Evolutionary conservation across 2,797 vertebrate species (phyloP).

Genomic region (Pangasius macronema): DNA sequence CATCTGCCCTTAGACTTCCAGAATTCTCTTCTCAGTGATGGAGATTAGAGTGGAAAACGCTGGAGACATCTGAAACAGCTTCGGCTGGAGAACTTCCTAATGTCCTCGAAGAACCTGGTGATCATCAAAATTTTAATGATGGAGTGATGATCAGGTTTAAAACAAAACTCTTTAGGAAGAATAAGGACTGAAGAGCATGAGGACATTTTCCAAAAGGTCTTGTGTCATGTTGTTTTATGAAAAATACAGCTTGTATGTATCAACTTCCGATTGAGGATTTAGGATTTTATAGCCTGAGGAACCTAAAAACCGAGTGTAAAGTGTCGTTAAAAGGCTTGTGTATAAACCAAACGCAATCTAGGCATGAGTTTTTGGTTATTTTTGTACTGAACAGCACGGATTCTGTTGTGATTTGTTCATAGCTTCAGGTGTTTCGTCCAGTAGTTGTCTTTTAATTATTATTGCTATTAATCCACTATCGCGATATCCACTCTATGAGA

Average conservation of each 20-base stretch:
- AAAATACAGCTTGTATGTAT: not conserved
- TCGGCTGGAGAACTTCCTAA: not conserved
- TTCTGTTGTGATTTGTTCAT: constrained; percentile 55
- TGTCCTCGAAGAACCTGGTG: constrained; percentile 1
- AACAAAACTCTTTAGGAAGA: not conserved
- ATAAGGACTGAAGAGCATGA: not conserved
- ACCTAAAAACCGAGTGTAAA: not conserved
- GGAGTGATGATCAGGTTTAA: constrained; percentile 2
- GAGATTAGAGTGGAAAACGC: not conserved
- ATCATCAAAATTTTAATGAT: not conserved
- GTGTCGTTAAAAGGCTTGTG: not conserved
- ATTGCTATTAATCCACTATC: constrained; percentile 10
- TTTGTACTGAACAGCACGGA: not conserved
- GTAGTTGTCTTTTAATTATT: constrained; percentile 13
- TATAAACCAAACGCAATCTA: not conserved
- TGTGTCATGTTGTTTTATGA: not conserved
- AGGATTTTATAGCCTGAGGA: not conserved
- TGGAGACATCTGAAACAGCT: not conserved
- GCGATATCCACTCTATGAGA: constrained; percentile 36
- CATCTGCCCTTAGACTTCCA: not conserved
- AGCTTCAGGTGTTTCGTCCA: constrained; percentile 42
- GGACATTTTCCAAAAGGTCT: not conserved
- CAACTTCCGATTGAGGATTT: not conserved
- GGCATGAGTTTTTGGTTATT: not conserved
- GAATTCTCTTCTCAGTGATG: not conserved